phyloP scores from a whole-genome alignment of 1,140 invertebrate genomes.

The Nasonia longicornis region DNA sequence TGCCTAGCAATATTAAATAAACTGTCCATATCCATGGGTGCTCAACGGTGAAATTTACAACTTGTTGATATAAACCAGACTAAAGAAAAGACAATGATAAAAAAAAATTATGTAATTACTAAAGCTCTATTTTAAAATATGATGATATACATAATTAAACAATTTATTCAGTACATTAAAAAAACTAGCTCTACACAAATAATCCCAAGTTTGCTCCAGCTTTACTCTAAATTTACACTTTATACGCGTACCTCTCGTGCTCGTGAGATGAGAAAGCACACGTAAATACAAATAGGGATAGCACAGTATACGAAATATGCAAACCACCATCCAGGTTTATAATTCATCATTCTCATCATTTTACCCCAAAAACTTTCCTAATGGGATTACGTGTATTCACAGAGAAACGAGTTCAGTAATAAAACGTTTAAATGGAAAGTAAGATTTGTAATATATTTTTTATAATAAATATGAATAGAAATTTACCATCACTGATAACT shows the following conservation, averaged over 20 bases:
- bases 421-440: neutral
- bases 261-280: constrained; percentile 76
- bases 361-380: constrained; percentile 80
- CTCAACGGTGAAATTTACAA: constrained; percentile 86
- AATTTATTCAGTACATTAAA: constrained; percentile 18
- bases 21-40: constrained; percentile 93
- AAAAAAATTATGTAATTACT: constrained; percentile 14
- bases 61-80: constrained; percentile 84
- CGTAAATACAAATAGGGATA: constrained; percentile 78
- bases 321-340: constrained; percentile 83
- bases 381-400: constrained; percentile 39
- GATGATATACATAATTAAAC: neutral
- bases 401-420: constrained; percentile 23
- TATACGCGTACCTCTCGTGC: constrained; percentile 74
- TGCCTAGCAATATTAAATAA: constrained; percentile 83
- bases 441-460: neutral
- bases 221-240: constrained; percentile 22
- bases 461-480: neutral
- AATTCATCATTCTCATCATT: constrained; percentile 78
- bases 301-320: constrained; percentile 82
- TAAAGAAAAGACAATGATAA: constrained; percentile 66
- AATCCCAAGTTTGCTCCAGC: constrained; percentile 3
- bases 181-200: constrained; percentile 48
- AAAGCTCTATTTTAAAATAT: neutral
- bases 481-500: constrained; percentile 5